Base-by-base conservation (phyloP, 2,113 vertebrate genomes). In the Malurus melanocephalus region DNA sequence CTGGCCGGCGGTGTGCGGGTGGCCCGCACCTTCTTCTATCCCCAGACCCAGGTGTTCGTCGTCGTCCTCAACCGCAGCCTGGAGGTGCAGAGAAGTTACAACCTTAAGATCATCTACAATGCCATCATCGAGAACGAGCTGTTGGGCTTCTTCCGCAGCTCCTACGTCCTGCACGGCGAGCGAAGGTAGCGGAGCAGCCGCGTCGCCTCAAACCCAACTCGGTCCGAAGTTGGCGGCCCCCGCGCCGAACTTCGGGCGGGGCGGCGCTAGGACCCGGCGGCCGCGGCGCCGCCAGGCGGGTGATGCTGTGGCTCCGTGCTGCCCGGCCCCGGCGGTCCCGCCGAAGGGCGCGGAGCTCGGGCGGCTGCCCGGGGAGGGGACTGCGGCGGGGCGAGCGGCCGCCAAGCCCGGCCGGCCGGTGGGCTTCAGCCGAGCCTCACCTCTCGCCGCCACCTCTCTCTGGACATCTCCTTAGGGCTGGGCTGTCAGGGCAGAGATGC, bases 131-230 rank as follows among this genome's bases (percentile, higher is more conserved):
- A 99, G 92, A 98, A 99, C 73, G 98, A 99, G 94, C 98, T 99
- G 72, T 95, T 99, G 71, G 99, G 99, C 66, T 99, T 99, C 97
- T 99, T 99, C 97, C 97, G 98, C 89, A 99, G 99, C 96, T 99
- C 99, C 23, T 99, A 99, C 93, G 97, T 97, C 82, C 95, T 98
- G 82, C 96, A 98, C 60, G 97, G 98, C 81, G 98, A 99, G 95
- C 98, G 95, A 97, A 98, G 98, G 99, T 99, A 98, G 46, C 55
- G 65, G 40, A 56, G 19, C 60, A 55, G 15, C 64, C 40, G 57
- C 60, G 56, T 16, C 73, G 24, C 62, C 26, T 75, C 48, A 42
- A 28, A 11, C 43, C 11, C 65, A 43, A 48, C 75, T 92, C 61
- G 52, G 61, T 82, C 35, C 42, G 23, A 78, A 92, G 83, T 94